A percentile compares a stretch with the other conserved stretches of the same genome.
Conservation (phyloP, 2,888 invertebrate genomes). For the Andrena bicolor region DNA sequence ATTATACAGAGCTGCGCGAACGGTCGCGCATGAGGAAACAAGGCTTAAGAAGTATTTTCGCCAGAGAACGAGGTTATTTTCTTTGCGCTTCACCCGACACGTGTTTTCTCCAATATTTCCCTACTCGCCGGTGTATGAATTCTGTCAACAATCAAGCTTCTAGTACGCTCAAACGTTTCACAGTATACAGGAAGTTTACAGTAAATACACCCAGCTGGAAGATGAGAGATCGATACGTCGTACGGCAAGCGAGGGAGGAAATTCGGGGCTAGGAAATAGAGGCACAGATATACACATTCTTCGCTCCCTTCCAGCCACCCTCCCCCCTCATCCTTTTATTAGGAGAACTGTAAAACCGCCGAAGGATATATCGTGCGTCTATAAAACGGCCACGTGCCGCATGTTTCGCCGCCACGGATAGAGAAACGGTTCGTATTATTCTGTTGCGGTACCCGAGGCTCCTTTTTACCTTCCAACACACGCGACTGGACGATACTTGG, state of each 20-base stretch:
- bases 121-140: conserved; percentile 30
- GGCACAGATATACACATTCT: conserved; percentile 62
- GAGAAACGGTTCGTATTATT: conserved; percentile 44
- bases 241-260: conserved; percentile 14
- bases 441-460: neutral
- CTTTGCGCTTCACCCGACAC: neutral
- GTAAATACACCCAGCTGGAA: conserved; percentile 9
- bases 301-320: conserved; percentile 44
- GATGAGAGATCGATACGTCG: conserved; percentile 50
- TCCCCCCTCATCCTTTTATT: conserved; percentile 63
- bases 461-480: neutral
- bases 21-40: conserved; percentile 3
- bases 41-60: neutral
- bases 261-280: conserved; percentile 29
- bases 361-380: conserved; percentile 51
- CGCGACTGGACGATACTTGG: conserved; percentile 21
- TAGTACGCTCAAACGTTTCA: conserved; percentile 26
- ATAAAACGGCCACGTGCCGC: conserved; percentile 47
- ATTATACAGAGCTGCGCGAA: neutral
- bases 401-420: conserved; percentile 31
- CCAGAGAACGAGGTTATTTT: neutral
- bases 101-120: conserved; percentile 46
- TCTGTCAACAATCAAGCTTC: conserved; percentile 46
- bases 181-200: conserved; percentile 27
- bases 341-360: conserved; percentile 69